phyloP scores from a whole-genome alignment of 2,113 vertebrate species.

The Hyperopisus bebe region DNA sequence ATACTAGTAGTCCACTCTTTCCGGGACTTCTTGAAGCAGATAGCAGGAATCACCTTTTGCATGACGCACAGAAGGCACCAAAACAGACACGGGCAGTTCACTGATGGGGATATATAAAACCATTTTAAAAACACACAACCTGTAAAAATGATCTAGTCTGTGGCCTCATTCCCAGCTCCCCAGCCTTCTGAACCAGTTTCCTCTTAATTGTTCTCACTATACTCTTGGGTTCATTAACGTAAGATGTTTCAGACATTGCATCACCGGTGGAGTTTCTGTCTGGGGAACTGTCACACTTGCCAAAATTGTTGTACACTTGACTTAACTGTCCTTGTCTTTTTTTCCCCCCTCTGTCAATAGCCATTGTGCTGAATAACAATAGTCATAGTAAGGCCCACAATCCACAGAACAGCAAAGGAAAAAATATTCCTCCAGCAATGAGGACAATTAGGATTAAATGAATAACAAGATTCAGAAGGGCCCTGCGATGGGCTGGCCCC shows the following conservation, averaged over 20 bases:
- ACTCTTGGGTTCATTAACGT: conserved; percentile 43
- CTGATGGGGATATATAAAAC: neutral
- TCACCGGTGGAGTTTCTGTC: conserved; percentile 30
- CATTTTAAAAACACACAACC: conserved; percentile 8
- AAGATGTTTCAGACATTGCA: neutral
- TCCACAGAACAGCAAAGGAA: neutral
- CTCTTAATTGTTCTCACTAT: conserved; percentile 44
- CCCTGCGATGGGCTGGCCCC: no score
- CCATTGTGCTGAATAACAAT: neutral
- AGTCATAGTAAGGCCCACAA: neutral
- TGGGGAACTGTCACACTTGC: conserved; percentile 45
- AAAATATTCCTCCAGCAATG: neutral
- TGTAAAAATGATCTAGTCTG: conserved; percentile 28
- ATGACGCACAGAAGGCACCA: neutral
- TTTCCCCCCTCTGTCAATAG: neutral
- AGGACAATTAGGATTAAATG: neutral
- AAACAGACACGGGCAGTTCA: neutral
- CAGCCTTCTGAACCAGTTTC: conserved; percentile 51
- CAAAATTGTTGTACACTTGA: conserved; percentile 15
- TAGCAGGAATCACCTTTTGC: neutral
- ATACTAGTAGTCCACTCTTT: neutral
- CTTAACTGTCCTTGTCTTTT: neutral
- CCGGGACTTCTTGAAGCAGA: neutral
- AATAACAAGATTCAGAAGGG: neutral
- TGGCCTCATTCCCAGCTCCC: conserved; percentile 50